A percentile compares a stretch with the other conserved stretches of the same genome.
Conservation (phyloP, 2,113 vertebrate species). For the Cavia aperea region DNA sequence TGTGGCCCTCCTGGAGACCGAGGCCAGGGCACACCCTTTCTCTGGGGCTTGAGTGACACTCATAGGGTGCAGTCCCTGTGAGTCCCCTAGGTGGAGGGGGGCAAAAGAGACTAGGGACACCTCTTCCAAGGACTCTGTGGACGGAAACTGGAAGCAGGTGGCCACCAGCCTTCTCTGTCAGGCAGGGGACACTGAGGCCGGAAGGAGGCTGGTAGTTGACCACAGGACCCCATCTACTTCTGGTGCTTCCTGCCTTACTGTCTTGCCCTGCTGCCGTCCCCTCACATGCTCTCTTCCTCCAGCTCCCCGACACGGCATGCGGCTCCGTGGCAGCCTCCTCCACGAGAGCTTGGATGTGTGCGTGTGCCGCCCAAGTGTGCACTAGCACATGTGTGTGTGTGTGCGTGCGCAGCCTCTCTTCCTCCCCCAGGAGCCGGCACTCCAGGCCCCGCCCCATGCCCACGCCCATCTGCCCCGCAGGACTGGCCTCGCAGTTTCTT, state of each 20-base stretch:
- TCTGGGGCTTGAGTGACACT: neutral
- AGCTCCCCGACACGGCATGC: slow-evolving; percentile 55
- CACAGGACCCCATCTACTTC: neutral
- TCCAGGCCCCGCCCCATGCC: slow-evolving; percentile 40
- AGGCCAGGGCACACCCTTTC: neutral
- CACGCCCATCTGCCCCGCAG: slow-evolving; percentile 62
- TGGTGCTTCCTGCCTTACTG: neutral
- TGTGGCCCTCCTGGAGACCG: neutral
- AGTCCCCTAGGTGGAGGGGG: neutral
- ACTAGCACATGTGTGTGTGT: neutral
- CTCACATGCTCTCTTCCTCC: slow-evolving; percentile 69
- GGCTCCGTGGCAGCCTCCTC: slow-evolving; percentile 55
- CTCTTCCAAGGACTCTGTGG: neutral
- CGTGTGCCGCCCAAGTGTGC: too few species aligned
- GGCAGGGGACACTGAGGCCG: slow-evolving; percentile 3
- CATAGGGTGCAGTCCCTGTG: too few species aligned
- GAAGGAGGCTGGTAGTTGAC: neutral
- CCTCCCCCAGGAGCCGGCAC: slow-evolving; percentile 57
- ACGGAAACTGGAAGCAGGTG: neutral
- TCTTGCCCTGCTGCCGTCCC: too few species aligned
- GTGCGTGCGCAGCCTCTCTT: slow-evolving; percentile 10
- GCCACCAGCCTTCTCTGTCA: neutral
- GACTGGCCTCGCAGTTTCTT: slow-evolving; percentile 78
- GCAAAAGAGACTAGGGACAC: neutral
- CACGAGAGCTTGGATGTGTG: neutral